Evolutionary conservation across 1,140 invertebrate genomes (phyloP).

Genomic region (Lysiphlebus fabarum): DNA sequence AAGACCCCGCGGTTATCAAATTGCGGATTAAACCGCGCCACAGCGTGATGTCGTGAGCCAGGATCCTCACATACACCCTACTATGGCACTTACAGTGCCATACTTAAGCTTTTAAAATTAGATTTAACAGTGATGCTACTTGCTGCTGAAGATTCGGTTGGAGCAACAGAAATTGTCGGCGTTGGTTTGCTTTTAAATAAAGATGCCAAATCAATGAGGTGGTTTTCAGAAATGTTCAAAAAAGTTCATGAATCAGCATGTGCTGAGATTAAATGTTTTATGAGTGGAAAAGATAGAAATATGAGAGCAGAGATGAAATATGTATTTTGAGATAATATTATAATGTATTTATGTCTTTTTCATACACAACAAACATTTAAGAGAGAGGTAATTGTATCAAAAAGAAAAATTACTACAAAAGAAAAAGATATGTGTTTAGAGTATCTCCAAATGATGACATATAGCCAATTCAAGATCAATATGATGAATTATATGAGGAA

Average conservation of each 20-base stretch:
- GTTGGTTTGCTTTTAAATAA: constrained; percentile 8
- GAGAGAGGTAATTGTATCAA: constrained; percentile 9
- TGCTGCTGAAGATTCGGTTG: constrained; percentile 11
- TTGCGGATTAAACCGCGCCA: no score
- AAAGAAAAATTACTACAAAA: constrained; percentile 10
- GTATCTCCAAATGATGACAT: neutral
- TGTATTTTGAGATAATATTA: constrained; percentile 8
- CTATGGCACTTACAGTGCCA: constrained; percentile 25
- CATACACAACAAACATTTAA: constrained; percentile 22
- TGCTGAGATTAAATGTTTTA: constrained; percentile 2
- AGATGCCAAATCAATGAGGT: constrained; percentile 5
- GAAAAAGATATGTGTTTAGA: constrained; percentile 6
- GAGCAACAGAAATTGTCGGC: constrained; percentile 13
- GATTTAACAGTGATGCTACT: constrained; percentile 12
- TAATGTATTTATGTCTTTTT: constrained; percentile 21
- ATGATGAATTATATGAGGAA: neutral
- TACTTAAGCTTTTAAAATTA: constrained; percentile 22
- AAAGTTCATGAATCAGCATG: constrained; percentile 3
- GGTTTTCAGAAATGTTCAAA: constrained; percentile 13
- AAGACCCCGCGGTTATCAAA: no score
- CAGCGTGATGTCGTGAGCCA: no score
- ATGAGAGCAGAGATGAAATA: constrained; percentile 1
- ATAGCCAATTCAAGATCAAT: neutral
- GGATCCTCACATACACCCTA: no score
- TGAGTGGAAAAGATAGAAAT: constrained; percentile 18